Conservation (phyloP, 2,113 vertebrate genomes). For the Thryonomys swinderianus region DNA sequence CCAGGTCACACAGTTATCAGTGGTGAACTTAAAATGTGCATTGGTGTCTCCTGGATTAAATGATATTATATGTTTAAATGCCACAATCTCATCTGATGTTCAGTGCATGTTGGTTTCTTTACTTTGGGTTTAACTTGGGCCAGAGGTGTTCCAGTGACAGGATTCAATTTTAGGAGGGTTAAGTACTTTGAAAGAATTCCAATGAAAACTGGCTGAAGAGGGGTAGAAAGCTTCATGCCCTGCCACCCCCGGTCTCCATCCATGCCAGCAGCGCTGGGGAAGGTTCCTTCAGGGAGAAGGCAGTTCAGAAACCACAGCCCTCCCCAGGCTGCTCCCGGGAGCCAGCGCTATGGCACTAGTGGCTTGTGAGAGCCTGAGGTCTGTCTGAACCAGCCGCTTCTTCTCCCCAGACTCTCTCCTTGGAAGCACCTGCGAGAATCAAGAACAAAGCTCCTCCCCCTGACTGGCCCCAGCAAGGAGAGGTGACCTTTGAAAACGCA, state of each 20-base stretch:
- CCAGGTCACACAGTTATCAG: not conserved
- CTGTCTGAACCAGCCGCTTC: not conserved
- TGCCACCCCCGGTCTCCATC: not conserved
- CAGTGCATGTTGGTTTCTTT: not conserved
- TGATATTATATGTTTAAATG: not conserved
- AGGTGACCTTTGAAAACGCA: constrained; percentile 92
- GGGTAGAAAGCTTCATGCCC: not conserved
- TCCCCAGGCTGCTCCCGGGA: not conserved
- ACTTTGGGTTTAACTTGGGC: not conserved
- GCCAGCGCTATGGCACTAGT: not conserved
- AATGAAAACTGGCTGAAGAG: not conserved
- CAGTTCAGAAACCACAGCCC: not conserved
- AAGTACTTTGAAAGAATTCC: constrained; percentile 11
- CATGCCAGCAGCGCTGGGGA: not conserved
- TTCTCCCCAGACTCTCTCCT: constrained; percentile 90
- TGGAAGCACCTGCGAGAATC: constrained; percentile 94
- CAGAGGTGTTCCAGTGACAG: not conserved
- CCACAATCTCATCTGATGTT: not conserved
- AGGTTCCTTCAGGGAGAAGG: not conserved
- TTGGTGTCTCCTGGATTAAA: not conserved
- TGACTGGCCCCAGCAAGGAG: constrained; percentile 95
- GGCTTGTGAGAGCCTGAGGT: not conserved
- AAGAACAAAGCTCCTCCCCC: constrained; percentile 91
- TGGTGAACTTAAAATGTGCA: not conserved
- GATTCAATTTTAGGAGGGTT: not conserved